Evolutionary conservation across 2,888 invertebrate species (phyloP), one percentile per base, ranked within the genome.

Genomic region (Andrena haemorrhoa): DNA sequence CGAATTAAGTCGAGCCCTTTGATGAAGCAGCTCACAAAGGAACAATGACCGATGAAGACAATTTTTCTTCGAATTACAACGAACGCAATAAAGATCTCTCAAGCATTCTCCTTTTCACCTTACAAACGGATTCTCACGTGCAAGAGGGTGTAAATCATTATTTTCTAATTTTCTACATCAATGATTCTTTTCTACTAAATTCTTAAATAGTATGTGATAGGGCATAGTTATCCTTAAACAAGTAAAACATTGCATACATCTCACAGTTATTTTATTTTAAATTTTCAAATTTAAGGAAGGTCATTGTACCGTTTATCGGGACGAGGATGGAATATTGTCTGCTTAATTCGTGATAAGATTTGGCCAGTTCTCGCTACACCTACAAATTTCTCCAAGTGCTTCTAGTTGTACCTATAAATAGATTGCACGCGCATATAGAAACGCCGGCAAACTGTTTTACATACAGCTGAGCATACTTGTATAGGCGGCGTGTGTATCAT

Each of bases 381-480:
- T 7, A n/a, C 2, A 47, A 66, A 74, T 74, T 49, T 35, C 49
- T 53, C 35, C 12, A n/a, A 6, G 61, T n/a, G 12, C 20, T 31
- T 16, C 16, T 23, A 16, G 16, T 4, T 8, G n/a, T n/a, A 47
- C 26, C 49, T 29, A 33, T 65, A 77, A 70, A 65, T 70, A 20
- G 70, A 61, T 65, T 47, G 1, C 8, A 20, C 20, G 7, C 20
- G 41, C 47, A 33, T 8, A 8, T 2, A 29, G 58, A 20, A 10
- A 23, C 0, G 5, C 20, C 12, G 8, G 12, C 4, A 35, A 75
- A 26, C 23, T 70, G 60, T 70, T 76, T 72, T 80, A 66, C 71
- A 53, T 63, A 53, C 41, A 35, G 63, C 51, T 29, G 73, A 47
- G 53, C 60, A 51, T 74, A 74, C 64, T 79, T 81, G 79, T 65